These are phyloP conservation scores for Petromus typicus DNA, from an alignment of 2,113 vertebrate species.

Conservation along the genomic window DNA sequence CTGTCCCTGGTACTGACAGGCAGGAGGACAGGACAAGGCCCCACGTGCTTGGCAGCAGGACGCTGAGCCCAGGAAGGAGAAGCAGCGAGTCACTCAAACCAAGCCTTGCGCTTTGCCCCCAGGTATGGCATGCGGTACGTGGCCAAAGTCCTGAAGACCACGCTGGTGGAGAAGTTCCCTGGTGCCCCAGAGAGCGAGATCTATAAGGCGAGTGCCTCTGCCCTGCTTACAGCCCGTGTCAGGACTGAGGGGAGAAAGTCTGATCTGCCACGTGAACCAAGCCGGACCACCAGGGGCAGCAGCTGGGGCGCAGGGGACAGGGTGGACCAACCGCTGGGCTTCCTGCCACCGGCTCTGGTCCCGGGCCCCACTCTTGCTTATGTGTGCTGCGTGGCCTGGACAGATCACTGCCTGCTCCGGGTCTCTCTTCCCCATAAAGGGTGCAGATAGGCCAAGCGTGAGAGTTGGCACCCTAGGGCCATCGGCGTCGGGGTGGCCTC, in stretches of 20 bases:
- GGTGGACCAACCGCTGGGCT: not conserved
- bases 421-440: not conserved
- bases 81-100: no score
- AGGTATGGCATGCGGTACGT: conserved; percentile 96
- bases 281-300: not conserved
- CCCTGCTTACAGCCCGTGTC: not conserved
- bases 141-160: conserved; percentile 92
- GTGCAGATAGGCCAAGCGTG: not conserved
- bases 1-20: not conserved
- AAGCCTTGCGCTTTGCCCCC: not conserved
- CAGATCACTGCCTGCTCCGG: no score
- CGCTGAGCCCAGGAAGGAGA: no score
- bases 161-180: conserved; percentile 92
- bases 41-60: not conserved
- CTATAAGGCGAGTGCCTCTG: conserved; percentile 89
- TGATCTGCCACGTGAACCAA: not conserved
- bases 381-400: not conserved
- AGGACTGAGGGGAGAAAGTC: not conserved
- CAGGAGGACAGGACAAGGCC: not conserved
- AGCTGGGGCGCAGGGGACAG: not conserved
- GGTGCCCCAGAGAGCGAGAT: conserved; percentile 87
- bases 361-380: not conserved
- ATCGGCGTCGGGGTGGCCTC: not conserved
- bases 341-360: not conserved
- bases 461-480: not conserved